Evolutionary conservation across 2,797 vertebrate genomes (phyloP).

Genomic region (Sitta carolinensis): DNA sequence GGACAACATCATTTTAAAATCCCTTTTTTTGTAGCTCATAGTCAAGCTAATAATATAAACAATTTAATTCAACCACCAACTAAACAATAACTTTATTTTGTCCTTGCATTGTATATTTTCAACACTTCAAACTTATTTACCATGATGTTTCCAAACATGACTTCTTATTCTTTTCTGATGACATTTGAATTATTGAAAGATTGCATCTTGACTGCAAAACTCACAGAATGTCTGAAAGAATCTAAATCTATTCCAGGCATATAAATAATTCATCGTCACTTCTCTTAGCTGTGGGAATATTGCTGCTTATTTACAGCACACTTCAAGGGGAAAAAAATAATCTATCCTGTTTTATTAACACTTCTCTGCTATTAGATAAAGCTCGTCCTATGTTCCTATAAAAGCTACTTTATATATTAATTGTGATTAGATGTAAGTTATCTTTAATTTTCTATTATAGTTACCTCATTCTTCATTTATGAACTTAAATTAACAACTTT

Average conservation of each 20-base stretch:
- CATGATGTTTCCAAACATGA: conserved; percentile 49
- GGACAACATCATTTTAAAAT: not conserved
- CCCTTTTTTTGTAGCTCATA: not conserved
- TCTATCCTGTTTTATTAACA: conserved; percentile 11
- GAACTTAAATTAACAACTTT: not conserved
- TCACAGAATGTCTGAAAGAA: conserved; percentile 55
- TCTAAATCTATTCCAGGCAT: conserved; percentile 54
- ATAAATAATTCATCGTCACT: conserved; percentile 72
- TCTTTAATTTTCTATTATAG: not conserved
- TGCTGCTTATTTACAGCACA: conserved; percentile 41
- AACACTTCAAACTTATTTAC: conserved; percentile 41
- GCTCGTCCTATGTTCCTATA: not conserved
- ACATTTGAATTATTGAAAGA: conserved; percentile 72
- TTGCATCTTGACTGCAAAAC: conserved; percentile 65
- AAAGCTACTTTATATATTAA: not conserved
- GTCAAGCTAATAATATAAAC: not conserved
- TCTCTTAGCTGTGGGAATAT: conserved; percentile 27
- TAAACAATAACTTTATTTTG: conserved; percentile 45
- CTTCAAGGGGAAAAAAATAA: not conserved
- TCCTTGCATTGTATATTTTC: conserved; percentile 15
- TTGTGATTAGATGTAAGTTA: not conserved
- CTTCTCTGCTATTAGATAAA: not conserved
- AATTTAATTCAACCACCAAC: conserved; percentile 18
- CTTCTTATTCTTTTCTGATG: conserved; percentile 55
- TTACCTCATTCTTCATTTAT: not conserved